phyloP scores from a whole-genome alignment of 2,888 invertebrate genomes.

The Dasysyrphus tricinctus region DNA sequence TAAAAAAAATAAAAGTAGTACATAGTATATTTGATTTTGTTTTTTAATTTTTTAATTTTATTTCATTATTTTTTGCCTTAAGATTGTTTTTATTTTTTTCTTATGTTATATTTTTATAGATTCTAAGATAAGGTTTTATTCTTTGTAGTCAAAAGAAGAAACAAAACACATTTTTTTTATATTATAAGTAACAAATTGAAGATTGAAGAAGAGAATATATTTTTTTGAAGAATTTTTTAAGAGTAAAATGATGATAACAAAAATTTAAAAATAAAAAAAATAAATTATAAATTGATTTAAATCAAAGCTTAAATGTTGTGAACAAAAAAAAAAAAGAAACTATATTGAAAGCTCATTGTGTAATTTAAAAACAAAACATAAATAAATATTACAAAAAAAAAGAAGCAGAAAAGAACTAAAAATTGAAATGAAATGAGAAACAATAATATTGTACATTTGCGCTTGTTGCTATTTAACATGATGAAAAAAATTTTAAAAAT shows the following conservation, averaged over 20 bases:
- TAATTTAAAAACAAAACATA: slow-evolving; percentile 41
- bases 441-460: slow-evolving; percentile 75
- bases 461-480: slow-evolving; percentile 75
- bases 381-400: slow-evolving; percentile 51
- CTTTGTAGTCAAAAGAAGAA: slow-evolving; percentile 74
- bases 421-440: slow-evolving; percentile 72
- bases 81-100: slow-evolving; percentile 22
- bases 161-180: slow-evolving; percentile 56
- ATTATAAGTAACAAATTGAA: slow-evolving; percentile 65
- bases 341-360: slow-evolving; percentile 72
- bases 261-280: slow-evolving; percentile 45
- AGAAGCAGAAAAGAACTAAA: slow-evolving; percentile 44
- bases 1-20: slow-evolving; percentile 45
- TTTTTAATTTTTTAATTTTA: slow-evolving; percentile 22
- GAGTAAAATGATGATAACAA: slow-evolving; percentile 64
- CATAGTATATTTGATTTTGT: slow-evolving; percentile 35
- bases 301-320: slow-evolving; percentile 76
- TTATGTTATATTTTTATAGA: slow-evolving; percentile 48
- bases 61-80: slow-evolving; percentile 30
- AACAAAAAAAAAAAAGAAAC: slow-evolving; percentile 49
- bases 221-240: slow-evolving; percentile 76
- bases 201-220: slow-evolving; percentile 75
- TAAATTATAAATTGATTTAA: slow-evolving; percentile 72
- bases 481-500: slow-evolving; percentile 47
- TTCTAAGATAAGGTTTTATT: slow-evolving; percentile 69